Evolutionary conservation across 1,140 invertebrate genomes (phyloP).

Genomic region (Brachionus calyciflorus): DNA sequence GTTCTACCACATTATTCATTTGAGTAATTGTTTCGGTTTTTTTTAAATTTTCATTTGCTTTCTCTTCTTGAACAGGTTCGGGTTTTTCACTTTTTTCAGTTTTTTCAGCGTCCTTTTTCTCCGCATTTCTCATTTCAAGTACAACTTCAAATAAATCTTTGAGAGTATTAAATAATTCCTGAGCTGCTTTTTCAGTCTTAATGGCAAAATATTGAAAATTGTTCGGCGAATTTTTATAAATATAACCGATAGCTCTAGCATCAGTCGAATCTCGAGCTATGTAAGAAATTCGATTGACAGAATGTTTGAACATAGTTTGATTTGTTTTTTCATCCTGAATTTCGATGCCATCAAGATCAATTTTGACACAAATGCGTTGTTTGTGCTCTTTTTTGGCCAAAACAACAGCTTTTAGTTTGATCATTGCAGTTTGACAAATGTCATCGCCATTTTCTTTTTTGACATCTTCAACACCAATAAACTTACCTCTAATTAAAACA

Average conservation of each 20-base stretch:
- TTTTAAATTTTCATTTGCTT: neutral
- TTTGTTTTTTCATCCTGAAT: slow-evolving; percentile 45
- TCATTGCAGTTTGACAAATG: slow-evolving; percentile 35
- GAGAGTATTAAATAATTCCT: slow-evolving; percentile 30
- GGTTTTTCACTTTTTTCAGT: neutral
- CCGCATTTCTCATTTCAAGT: neutral
- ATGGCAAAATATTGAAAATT: slow-evolving; percentile 44
- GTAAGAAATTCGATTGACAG: slow-evolving; percentile 33
- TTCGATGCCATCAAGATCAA: slow-evolving; percentile 38
- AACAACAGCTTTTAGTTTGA: slow-evolving; percentile 43
- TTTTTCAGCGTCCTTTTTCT: neutral
- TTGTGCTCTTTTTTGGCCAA: slow-evolving; percentile 32
- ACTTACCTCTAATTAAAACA: slow-evolving; percentile 30
- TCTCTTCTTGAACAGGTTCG: neutral
- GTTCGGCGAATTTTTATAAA: slow-evolving; percentile 19
- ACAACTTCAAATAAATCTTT: slow-evolving; percentile 45
- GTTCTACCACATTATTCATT: no score
- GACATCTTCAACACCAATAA: slow-evolving; percentile 43
- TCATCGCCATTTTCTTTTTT: slow-evolving; percentile 41
- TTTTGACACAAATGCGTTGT: slow-evolving; percentile 34
- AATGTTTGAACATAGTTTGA: slow-evolving; percentile 27
- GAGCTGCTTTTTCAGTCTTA: slow-evolving; percentile 35
- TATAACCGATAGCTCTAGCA: slow-evolving; percentile 41
- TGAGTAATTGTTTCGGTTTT: neutral
- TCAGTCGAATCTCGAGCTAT: slow-evolving; percentile 36